phyloP scores from a whole-genome alignment of 2,113 vertebrate species.

The Charadrius vociferus region DNA sequence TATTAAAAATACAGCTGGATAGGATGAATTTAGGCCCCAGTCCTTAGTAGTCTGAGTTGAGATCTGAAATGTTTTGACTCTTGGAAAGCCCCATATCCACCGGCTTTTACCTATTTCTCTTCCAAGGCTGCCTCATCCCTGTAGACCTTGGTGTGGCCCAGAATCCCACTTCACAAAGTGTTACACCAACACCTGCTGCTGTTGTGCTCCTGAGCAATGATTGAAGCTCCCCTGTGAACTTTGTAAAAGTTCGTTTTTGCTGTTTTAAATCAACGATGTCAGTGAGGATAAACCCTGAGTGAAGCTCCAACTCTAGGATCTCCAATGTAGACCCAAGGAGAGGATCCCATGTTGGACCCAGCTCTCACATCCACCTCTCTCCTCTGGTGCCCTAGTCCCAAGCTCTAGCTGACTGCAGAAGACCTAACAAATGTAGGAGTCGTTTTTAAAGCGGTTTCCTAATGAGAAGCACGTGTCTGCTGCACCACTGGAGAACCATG shows the following conservation, averaged over 20 bases:
- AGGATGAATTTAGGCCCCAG: neutral
- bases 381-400: neutral
- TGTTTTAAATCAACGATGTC: neutral
- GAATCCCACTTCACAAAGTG: neutral
- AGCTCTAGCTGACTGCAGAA: neutral
- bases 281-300: fast-evolving
- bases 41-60: neutral
- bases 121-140: neutral
- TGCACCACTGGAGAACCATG: fast-evolving
- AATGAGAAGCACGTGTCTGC: neutral
- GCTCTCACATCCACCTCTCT: neutral
- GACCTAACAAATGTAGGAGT: neutral
- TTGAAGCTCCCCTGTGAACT: fast-evolving
- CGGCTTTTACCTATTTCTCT: neutral
- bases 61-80: neutral
- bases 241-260: neutral
- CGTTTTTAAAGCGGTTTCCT: neutral
- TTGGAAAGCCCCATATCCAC: neutral
- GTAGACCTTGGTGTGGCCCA: neutral
- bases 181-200: neutral
- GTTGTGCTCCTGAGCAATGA: neutral
- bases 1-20: neutral
- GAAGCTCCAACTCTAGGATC: neutral
- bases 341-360: neutral
- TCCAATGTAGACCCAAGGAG: fast-evolving